phyloP scores from a whole-genome alignment of 2,888 invertebrate genomes.

The Sphecodes monilicornis region DNA sequence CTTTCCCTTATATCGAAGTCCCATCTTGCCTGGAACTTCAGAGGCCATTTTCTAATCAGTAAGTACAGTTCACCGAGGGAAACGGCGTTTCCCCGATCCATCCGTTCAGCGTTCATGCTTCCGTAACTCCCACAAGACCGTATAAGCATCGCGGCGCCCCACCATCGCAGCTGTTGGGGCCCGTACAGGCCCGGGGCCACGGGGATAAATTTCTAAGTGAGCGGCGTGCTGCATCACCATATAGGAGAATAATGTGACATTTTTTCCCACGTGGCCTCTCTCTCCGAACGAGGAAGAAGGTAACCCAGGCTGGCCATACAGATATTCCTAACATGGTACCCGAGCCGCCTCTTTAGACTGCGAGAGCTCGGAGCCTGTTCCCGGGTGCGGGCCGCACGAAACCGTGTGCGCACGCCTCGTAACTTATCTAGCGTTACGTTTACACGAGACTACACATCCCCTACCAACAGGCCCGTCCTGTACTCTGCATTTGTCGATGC shows the following conservation, averaged over 20 bases:
- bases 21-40: no score
- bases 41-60: constrained; percentile 1
- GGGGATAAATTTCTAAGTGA: constrained; percentile 79
- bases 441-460: constrained; percentile 61
- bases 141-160: constrained; percentile 62
- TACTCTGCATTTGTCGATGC: constrained; percentile 70
- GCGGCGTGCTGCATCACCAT: constrained; percentile 80
- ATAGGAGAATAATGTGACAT: constrained; percentile 83
- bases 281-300: constrained; percentile 70
- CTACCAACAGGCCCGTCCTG: constrained; percentile 14
- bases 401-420: constrained; percentile 51
- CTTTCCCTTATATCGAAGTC: no score
- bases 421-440: constrained; percentile 73
- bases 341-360: constrained; percentile 57
- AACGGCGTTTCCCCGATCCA: constrained; percentile 58
- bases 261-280: constrained; percentile 72
- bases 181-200: constrained; percentile 49
- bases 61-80: constrained; percentile 6
- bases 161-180: constrained; percentile 14
- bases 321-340: constrained; percentile 79
- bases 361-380: constrained; percentile 48
- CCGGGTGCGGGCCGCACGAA: constrained; percentile 40
- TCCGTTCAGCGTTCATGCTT: constrained; percentile 56
- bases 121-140: constrained; percentile 74
- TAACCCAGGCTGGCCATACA: constrained; percentile 64